A percentile compares a stretch with the other conserved stretches of the same genome.
phyloP scores from a whole-genome alignment of 1,140 invertebrate species.

The Arctopsyche grandis region DNA sequence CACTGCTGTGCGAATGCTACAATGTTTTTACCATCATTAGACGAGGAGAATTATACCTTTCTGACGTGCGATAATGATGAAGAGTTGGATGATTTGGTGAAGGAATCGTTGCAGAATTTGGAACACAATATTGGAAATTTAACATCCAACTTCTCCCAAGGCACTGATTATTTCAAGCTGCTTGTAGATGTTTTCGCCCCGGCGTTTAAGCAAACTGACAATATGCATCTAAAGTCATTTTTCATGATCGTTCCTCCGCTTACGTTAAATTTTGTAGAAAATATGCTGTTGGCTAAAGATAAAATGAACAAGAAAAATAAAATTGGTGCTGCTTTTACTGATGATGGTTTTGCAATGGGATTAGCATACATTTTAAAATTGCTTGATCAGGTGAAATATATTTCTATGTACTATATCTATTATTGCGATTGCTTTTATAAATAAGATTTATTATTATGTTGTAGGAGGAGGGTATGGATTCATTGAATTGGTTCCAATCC shows the following conservation, averaged over 20 bases:
- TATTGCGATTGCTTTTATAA: conserved; percentile 65
- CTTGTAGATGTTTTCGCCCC: conserved; percentile 93
- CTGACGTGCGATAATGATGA: conserved; percentile 66
- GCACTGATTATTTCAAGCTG: conserved; percentile 95
- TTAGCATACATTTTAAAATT: conserved; percentile 78
- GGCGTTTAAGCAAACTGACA: conserved; percentile 86
- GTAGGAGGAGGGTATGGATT: conserved; percentile 82
- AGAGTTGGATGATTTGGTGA: conserved; percentile 70
- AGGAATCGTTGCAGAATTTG: conserved; percentile 76
- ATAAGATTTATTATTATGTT: conserved; percentile 58
- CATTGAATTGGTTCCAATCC: conserved; percentile 95
- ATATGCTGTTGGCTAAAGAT: conserved; percentile 92
- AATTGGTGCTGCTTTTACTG: conserved; percentile 89
- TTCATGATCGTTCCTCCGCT: conserved; percentile 93
- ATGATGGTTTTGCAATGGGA: conserved; percentile 98
- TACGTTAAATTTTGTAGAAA: conserved; percentile 95
- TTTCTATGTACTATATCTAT: background rate
- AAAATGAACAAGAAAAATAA: conserved; percentile 91
- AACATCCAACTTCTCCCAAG: conserved; percentile 88
- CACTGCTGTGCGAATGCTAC: conserved; percentile 92
- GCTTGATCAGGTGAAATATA: conserved; percentile 69
- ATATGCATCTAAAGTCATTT: conserved; percentile 93
- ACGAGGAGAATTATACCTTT: conserved; percentile 74
- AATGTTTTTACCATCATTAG: conserved; percentile 88
- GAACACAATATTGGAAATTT: conserved; percentile 83